Base-by-base conservation (phyloP, 2,888 invertebrate species). In the Coecobrya sp. region DNA sequence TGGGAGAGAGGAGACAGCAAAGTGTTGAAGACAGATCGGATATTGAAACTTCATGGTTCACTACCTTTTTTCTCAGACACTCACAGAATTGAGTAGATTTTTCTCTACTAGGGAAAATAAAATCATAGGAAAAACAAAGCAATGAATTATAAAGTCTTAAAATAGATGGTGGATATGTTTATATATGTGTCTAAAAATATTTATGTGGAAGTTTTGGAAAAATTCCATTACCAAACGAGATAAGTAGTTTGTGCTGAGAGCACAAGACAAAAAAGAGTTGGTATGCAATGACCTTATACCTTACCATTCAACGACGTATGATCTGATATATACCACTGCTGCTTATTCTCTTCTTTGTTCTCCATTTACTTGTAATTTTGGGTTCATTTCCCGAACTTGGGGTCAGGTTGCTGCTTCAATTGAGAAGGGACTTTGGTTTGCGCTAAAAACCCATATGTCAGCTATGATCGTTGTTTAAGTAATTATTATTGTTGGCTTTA, bases 21-120 rank as follows among this genome's bases (percentile, higher is more conserved):
- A 82, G 42, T 82, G 82, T 82, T 27, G 55, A 13, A 62, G 82
- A 82, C 82, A 82, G 82, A 82, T 82, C 82, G 82, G 82, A 82
- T 82, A 82, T 82, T 82, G 82, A 62, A 82, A 82, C 65, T 86
- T 86, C 70, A 73, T 42, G 86, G 86, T 68, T 86, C 73, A 73
- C 86, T 86, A 86, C 70, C 49, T 73, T 86, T 49, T 84, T 86
- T 68, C 68, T 52, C 49, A 11, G 79, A 79, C 25, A 45, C 45
- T 16, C 19, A n/a, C 36, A n/a, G 25, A 49, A 30, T 49, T 0
- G 27, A 79, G 49, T 19, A n/a, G 27, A 81, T 55, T 84, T 62
- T 62, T 84, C 7, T 84, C 42, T 30, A 62, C 19, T 19, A 10
- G 45, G 45, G 27, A 16, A 55, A 62, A 68, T 68, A 19, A 19